Base-by-base conservation (phyloP, 2,797 vertebrate genomes). In the Sebastiscus tertius region DNA sequence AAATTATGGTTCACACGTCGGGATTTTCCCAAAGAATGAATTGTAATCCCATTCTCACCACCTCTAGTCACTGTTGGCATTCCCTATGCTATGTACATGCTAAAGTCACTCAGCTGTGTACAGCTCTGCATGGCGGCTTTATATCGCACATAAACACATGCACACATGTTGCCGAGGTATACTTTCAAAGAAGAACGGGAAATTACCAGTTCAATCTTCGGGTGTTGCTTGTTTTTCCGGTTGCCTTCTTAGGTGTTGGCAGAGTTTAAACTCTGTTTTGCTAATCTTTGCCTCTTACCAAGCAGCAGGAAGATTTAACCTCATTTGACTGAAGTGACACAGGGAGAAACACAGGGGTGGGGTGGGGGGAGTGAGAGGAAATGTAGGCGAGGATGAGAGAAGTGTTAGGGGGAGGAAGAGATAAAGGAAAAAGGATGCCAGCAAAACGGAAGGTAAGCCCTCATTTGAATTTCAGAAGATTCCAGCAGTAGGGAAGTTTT, bases 391-490 rank as follows among this genome's bases (percentile, higher is more conserved):
- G 81, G 63, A 65, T 75, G 52, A 80, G 39, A 31, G 62, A 67
- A 72, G 60, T 34, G 39, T 81, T 67, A 36, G 49, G 52, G 34
- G 59, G 49, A 77, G 56, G 66, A 72, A 55, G 60, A 72, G 70
- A 81, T 68, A 80, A 58, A 77, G 66, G 66, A 74, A 26, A 75
- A 75, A 8, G 3, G 52, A 77, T 64, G 70, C 29, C 2, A 18
- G 77, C 54, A 63, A 86, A 77, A 81, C 46, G 65, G 83, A 71
- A 84, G 80, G 75, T 83, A 84, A 89, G 73, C 67, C 72, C 79
- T 89, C 62, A 83, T 89, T 84, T 92, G 73, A 92, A 87, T 89
- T 83, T 85, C 75, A 88, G 77, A 64, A 81, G 71, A 79, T 79
- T 84, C 69, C 46, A 79, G 73, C 69, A 76, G 84, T 24, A 58